Base-by-base conservation (phyloP, 2,888 invertebrate species). In the Andrena hattorfiana region DNA sequence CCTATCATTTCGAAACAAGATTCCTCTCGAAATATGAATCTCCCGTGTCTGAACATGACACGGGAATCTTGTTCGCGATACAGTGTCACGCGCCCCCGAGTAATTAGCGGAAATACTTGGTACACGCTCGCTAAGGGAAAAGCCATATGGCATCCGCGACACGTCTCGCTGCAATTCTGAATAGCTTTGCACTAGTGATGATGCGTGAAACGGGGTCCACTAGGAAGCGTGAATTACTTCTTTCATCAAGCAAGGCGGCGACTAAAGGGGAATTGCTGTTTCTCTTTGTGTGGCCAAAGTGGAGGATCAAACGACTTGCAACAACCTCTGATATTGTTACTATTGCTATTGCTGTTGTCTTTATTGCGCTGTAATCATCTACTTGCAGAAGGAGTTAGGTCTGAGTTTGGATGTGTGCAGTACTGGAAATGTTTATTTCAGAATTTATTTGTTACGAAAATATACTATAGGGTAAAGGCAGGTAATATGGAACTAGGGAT, bases 41-140 rank as follows among this genome's bases (percentile, higher is more conserved):
- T 16, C 26, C 7, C 13, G 30, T 63, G 75, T 59, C 20, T 51
- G 74, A 74, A 60, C 49, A 16, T 13, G 62, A 56, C 30, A 30
- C 30, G 30, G 32, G 60, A n/a, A 60, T 32, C 23, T 26, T 56
- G 56, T 56, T 30, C 60, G 30, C 60, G 60, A 60, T 60, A 16
- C 60, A 30, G 30, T 30, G 60, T 60, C 30, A 32, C 30, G n/a
- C 60, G 32, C 60, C 7, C n/a, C 30, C n/a, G 13, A 26, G 56
- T 63, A 77, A 77, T 71, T 77, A 23, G 2, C 35, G 26, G 66
- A 71, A 71, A 59, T 71, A 71, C 71, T 54, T 13, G 16, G 28
- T 20, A 8, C 54, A 3, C 8, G 20, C 23, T 54, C 54, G 54
- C 23, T 20, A 7, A 20, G 26, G 60, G 56, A 54, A 78, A 73